Percentiles rank a stretch among this genome's conserved stretches.
phyloP scores from a whole-genome alignment of 2,888 invertebrate genomes.

The Leptinotarsa peninsularis region DNA sequence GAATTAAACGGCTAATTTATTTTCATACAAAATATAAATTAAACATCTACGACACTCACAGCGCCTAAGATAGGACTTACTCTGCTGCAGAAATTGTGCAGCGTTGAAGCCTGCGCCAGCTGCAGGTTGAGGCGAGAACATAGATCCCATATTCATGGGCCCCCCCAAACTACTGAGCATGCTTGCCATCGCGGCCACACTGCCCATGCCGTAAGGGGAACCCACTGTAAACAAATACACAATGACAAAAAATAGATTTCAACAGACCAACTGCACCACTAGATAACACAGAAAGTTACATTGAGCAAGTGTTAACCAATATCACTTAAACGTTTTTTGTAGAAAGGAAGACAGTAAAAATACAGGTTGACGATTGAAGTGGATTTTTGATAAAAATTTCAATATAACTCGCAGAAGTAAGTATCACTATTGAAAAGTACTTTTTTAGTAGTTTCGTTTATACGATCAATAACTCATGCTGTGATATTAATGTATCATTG shows the following conservation, averaged over 20 bases:
- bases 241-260: constrained; percentile 36
- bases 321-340: too few relatives aligned
- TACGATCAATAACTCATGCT: too few relatives aligned
- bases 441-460: too few relatives aligned
- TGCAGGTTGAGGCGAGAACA: constrained; percentile 52
- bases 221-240: constrained; percentile 55
- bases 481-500: too few relatives aligned
- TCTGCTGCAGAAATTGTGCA: constrained; percentile 86
- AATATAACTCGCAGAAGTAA: too few relatives aligned
- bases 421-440: too few relatives aligned
- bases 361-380: too few relatives aligned
- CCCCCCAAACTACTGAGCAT: constrained; percentile 67
- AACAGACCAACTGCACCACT: constrained; percentile 21
- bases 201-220: constrained; percentile 63
- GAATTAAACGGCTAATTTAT: constrained; percentile 16
- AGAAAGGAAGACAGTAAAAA: too few relatives aligned
- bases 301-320: too few relatives aligned
- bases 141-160: constrained; percentile 63
- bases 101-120: constrained; percentile 72
- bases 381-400: too few relatives aligned
- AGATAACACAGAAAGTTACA: not conserved
- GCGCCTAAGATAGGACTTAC: constrained; percentile 71
- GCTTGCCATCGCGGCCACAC: constrained; percentile 67
- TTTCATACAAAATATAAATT: constrained; percentile 25
- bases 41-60: constrained; percentile 48